Evolutionary conservation across 2,797 vertebrate genomes (phyloP).

Genomic region (Oryzias sinensis): DNA sequence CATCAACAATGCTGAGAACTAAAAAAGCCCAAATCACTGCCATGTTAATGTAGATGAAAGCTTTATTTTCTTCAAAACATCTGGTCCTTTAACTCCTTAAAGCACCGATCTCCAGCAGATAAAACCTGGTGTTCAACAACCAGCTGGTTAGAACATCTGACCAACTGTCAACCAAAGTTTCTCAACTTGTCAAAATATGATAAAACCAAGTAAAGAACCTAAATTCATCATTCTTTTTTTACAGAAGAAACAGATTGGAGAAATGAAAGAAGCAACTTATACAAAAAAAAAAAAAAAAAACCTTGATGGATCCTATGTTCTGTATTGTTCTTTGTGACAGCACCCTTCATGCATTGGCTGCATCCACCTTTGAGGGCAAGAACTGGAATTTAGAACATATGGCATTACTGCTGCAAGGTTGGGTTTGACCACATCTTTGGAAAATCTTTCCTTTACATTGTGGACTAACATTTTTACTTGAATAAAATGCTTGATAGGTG

Average conservation of each 20-base stretch:
- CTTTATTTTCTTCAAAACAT: neutral
- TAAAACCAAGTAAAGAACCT: neutral
- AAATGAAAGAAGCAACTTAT: neutral
- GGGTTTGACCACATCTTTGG: conserved; percentile 7
- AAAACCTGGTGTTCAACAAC: neutral
- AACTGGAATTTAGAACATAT: neutral
- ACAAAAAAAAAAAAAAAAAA: neutral
- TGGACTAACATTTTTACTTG: neutral
- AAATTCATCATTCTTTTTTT: neutral
- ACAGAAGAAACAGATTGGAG: neutral
- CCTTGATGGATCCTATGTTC: neutral
- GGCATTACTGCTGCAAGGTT: neutral
- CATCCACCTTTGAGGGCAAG: neutral
- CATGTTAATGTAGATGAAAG: neutral
- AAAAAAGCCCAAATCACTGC: neutral
- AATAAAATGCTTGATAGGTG: neutral
- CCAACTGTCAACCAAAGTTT: neutral
- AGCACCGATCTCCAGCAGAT: neutral
- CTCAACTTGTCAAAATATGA: neutral
- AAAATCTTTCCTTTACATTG: neutral
- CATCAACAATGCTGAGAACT: neutral
- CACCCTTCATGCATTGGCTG: neutral
- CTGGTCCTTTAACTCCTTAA: neutral
- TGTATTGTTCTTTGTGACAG: neutral
- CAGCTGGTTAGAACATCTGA: conserved; percentile 1